Base-by-base conservation (phyloP, 2,797 vertebrate species). In the Tenualosa thibaudeaui region DNA sequence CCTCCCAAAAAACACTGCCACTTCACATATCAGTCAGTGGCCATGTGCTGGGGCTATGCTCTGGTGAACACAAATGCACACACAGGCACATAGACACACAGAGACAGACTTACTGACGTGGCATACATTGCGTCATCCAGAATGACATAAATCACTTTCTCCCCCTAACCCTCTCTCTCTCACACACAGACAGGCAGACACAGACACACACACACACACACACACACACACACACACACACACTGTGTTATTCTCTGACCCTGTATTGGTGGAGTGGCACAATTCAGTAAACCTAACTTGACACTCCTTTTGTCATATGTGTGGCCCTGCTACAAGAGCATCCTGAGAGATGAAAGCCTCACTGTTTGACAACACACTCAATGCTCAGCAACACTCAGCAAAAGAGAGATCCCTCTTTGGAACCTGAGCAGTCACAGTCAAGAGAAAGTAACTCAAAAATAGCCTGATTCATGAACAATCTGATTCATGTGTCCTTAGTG, bases 1-100 rank as follows among this genome's bases (percentile, higher is more conserved):
- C 31, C 68, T 78, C 71, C 71, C 37, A 7, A 78, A 31, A 78
- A 78, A 78, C 71, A 78, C 71, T 46, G 71, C 71, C 71, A 78
- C 71, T 78, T 78, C 71, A 62, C 58, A 78, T 78, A 43, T 78
- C 71, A 78, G 17, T 78, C 71, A 78, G 71, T 78, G 71, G 37
- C 40, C 40, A 78, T 78, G 71, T 43, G 40, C 40, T 78, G 37
- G 15, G 15, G 71, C 37, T 40, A 78, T 78, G 71, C 71, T 78
- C 71, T 37, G 40, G 37, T 46, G 40, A 40, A 46, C 19, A 78
- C 71, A 78, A 40, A 78, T 2, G 3, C 71, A 22, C 37, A 19
- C 71, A 75, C 37, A 68, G 0, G 15, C 65, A 31, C 65, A 68
- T 2, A 37, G 26, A 68, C 68, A 75, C 3, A 75, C 31, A 40